phyloP scores from a whole-genome alignment of 2,113 vertebrate genomes.

The Pimephales promelas region DNA sequence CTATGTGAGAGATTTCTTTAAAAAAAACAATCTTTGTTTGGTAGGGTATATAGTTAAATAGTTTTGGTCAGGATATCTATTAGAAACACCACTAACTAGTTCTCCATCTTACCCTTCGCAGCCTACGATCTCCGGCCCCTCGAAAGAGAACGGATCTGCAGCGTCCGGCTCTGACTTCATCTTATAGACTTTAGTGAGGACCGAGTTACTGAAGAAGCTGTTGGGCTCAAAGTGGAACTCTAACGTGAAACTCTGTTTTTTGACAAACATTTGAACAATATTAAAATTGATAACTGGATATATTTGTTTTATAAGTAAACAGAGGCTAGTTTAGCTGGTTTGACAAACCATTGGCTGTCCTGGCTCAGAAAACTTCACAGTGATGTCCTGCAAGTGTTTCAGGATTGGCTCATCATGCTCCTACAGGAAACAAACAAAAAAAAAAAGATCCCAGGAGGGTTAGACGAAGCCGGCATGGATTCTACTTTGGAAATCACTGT shows the following conservation, averaged over 20 bases:
- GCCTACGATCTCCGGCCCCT: conserved; percentile 96
- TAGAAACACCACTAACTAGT: neutral
- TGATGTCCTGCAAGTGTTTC: conserved; percentile 94
- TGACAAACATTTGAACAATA: neutral
- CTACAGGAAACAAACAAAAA: conserved; percentile 71
- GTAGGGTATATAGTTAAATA: too few relatives aligned
- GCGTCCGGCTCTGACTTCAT: conserved; percentile 96
- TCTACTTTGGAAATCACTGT: neutral
- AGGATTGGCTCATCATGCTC: conserved; percentile 96
- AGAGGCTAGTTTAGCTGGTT: neutral
- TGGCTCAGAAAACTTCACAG: conserved; percentile 95
- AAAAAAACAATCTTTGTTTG: neutral
- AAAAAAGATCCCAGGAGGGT: neutral
- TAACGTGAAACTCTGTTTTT: conserved; percentile 90
- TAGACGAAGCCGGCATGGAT: neutral
- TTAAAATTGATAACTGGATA: neutral
- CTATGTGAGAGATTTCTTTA: neutral
- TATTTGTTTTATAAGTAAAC: neutral
- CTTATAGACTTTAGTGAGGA: conserved; percentile 96
- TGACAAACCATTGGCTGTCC: conserved; percentile 91
- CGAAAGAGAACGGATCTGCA: conserved; percentile 93
- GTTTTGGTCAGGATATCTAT: neutral
- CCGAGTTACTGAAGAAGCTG: conserved; percentile 89
- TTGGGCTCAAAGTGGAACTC: conserved; percentile 98
- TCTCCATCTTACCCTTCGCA: conserved; percentile 89